phyloP scores from a whole-genome alignment of 2,888 invertebrate genomes.

The Acanthococcus lagerstroemiae region DNA sequence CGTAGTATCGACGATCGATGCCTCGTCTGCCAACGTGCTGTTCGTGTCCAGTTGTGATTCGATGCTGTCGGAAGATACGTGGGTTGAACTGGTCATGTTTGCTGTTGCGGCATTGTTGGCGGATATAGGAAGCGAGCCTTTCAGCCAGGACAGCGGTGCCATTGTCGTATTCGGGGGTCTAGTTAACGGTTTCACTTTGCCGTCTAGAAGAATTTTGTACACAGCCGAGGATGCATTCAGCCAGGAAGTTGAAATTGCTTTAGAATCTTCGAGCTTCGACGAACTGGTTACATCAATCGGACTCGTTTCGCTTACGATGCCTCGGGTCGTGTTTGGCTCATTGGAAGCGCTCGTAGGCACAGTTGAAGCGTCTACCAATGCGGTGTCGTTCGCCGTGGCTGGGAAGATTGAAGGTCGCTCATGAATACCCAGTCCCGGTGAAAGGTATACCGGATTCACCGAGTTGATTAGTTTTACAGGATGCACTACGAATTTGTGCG shows the following conservation, averaged over 20 bases:
- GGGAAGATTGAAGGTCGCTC: no score
- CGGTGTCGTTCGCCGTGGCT: background rate
- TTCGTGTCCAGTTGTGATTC: background rate
- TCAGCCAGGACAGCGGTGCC: background rate
- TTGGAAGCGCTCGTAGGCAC: background rate
- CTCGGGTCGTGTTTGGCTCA: background rate
- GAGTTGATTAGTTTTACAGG: background rate
- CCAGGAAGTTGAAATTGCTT: background rate
- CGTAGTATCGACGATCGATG: background rate
- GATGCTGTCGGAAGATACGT: background rate
- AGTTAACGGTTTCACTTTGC: background rate
- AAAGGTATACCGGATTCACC: background rate
- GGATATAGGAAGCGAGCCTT: background rate
- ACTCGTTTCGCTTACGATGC: no score
- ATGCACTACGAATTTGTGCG: background rate
- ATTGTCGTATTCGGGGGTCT: background rate
- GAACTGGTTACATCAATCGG: no score
- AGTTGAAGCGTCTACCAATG: no score
- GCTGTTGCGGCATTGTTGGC: background rate
- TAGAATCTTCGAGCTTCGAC: background rate
- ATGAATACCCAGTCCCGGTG: background rate
- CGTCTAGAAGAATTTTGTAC: conserved; percentile 1
- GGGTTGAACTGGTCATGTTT: background rate
- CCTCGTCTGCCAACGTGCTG: background rate
- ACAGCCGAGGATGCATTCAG: background rate